Base-by-base conservation (phyloP, 1,140 invertebrate species). In the Pseudomyrmex sp. region DNA sequence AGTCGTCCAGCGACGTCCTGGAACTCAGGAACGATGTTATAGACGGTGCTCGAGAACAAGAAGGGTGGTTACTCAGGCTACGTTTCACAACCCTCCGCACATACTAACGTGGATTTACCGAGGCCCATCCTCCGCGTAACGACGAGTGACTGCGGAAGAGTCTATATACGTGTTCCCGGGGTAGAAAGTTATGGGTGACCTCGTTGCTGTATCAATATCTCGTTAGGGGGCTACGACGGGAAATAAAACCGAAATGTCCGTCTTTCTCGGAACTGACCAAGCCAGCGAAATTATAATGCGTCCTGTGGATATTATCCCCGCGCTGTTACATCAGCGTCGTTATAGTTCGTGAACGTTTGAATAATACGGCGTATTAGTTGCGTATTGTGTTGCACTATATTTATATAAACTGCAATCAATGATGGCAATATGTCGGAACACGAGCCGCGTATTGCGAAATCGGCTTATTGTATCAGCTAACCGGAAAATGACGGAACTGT, bases 71-170 rank as follows among this genome's bases (percentile, higher is more conserved):
- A 89, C 84, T 90, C 85, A 72, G 85, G 63, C 54, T 86, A 86
- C 85, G 62, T 66, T 35, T 83, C 73, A 75, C 89, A 69, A 90
- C 82, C 86, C 88, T 87, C 79, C 54, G 87, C 88, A 90, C 88
- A 88, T 90, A 90, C 89, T 90, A 90, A 90, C 88, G 85, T 90
- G 84, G 88, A 89, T 89, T 89, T 89, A 89, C 85, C 74, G 88
- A 77, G 84, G 79, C 85, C 86, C 84, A 86, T 89, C 88, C 74
- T 70, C 62, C 73, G 26, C 66, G 77, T 89, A 89, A 89, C 88
- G 85, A 89, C 87, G 85, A 86, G 62, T 82, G 85, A 88, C 86
- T 85, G 73, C 69, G 75, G 85, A 89, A 75, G 76, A 75, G 66
- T 84, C 84, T 84, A 88, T 88, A 84, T 68, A 84, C 68, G 82